Evolutionary conservation across 2,113 vertebrate genomes (phyloP).

Genomic region (Eonycteris spelaea): DNA sequence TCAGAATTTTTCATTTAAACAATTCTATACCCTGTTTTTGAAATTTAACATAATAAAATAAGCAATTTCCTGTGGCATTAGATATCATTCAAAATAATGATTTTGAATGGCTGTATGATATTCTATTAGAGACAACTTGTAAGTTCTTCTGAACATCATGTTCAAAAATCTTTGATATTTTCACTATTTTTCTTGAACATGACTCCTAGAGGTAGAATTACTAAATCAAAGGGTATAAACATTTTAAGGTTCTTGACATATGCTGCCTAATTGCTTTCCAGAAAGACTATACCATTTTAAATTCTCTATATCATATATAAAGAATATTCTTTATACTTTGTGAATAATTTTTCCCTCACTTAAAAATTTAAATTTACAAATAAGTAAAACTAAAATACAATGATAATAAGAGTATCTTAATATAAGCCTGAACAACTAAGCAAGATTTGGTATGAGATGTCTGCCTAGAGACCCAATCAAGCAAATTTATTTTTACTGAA

Average conservation of each 20-base stretch:
- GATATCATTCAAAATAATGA: not conserved
- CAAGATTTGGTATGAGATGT: not conserved
- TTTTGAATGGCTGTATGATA: not conserved
- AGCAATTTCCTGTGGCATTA: not conserved
- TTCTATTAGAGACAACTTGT: not conserved
- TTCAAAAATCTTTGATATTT: not conserved
- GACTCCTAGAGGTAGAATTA: not conserved
- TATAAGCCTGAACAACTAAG: constrained; percentile 7
- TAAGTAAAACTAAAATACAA: constrained; percentile 57
- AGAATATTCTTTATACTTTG: not conserved
- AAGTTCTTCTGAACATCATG: not conserved
- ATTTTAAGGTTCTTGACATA: not conserved
- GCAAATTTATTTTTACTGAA: constrained; percentile 12
- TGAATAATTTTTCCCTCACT: not conserved
- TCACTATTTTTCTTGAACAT: not conserved
- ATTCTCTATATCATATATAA: not conserved
- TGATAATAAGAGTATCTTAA: not conserved
- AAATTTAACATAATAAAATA: constrained; percentile 19
- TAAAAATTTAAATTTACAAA: constrained; percentile 20
- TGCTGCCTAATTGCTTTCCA: not conserved
- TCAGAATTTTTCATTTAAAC: constrained; percentile 8
- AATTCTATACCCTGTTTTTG: constrained; percentile 7
- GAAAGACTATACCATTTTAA: not conserved
- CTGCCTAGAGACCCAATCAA: not conserved
- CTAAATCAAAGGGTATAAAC: constrained; percentile 10